Evolutionary conservation across 2,888 invertebrate genomes (phyloP), one percentile per base, ranked within the genome.

Genomic region (Pterobdella sp.): DNA sequence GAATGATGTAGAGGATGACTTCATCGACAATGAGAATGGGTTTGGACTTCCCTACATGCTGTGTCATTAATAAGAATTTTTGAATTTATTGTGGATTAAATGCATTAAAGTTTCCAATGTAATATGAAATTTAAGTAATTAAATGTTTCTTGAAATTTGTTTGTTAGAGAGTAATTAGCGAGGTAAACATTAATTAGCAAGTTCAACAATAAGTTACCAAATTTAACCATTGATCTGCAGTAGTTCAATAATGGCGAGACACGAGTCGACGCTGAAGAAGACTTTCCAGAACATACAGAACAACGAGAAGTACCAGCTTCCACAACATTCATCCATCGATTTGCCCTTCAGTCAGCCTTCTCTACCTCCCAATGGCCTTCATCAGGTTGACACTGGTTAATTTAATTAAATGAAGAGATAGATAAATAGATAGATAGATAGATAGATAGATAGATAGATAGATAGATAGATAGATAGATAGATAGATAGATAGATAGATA

Each of bases 201-300:
- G 34, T 26, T 34, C 31, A 64, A 18, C 4, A 29, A 4, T 34
- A 2, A 22, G 34, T 26, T 32, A 0, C 1, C 36, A 35, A n/a
- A 35, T 22, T 26, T 29, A 31, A n/a, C n/a, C 10, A 18, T 7
- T 3, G 22, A 31, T 7, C 14, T 22, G n/a, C 22, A 31, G 14
- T 36, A 68, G 63, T 42, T 72, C 65, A 22, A 72, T 34, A n/a
- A 31, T 68, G 84, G 90, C 90, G 73, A 88, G 88, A 75, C 93
- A 93, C 75, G 96, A 96, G 73, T 94, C 95, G 84, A 98, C 97
- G 22, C 87, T 98, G 75, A 89, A 95, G 66, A 88, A 96, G 75
- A 97, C 97, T 86, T 98, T 98, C 88, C 94, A 95, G 84, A 93
- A 95, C 85, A 93, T 97, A 79, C 97, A 97, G 85, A 81, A 81